phyloP scores from a whole-genome alignment of 2,888 invertebrate genomes.

The Drosophila villosipedis region DNA sequence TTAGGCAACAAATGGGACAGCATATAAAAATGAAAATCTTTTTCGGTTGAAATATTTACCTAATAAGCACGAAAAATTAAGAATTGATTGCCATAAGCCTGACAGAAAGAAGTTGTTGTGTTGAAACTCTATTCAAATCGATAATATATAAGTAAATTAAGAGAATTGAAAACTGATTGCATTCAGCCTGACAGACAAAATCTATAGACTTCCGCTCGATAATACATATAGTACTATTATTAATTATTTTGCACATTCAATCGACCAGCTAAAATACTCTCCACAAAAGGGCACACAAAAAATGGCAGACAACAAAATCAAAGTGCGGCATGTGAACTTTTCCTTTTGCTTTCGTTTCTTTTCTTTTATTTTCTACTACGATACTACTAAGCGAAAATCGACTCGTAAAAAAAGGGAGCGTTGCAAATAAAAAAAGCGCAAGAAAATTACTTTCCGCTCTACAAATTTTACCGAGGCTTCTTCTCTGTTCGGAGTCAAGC shows the following conservation, averaged over 20 bases:
- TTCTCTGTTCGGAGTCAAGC: conserved; percentile 60
- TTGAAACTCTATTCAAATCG: too few species aligned
- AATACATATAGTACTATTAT: neutral
- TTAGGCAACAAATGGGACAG: neutral
- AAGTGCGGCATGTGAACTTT: conserved; percentile 73
- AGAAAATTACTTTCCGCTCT: conserved; percentile 81
- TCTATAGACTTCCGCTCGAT: neutral
- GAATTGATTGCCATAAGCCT: neutral
- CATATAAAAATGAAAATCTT: neutral
- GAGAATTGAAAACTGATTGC: neutral
- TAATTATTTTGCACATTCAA: neutral
- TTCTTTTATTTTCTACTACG: conserved; percentile 20
- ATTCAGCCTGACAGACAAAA: neutral
- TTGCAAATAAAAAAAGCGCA: conserved; percentile 70
- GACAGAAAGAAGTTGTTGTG: neutral
- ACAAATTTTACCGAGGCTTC: conserved; percentile 63
- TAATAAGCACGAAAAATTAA: neutral
- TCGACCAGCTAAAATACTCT: conserved; percentile 9
- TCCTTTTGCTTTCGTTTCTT: conserved; percentile 28
- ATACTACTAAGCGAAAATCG: conserved; percentile 60
- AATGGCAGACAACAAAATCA: conserved; percentile 74
- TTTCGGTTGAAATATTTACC: neutral
- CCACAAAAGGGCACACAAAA: conserved; percentile 19
- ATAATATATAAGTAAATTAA: neutral
- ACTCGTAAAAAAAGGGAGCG: conserved; percentile 66